Evolutionary conservation across 2,888 invertebrate species (phyloP), one percentile per base, ranked within the genome.

Genomic region (Glaucopsyche alexis): DNA sequence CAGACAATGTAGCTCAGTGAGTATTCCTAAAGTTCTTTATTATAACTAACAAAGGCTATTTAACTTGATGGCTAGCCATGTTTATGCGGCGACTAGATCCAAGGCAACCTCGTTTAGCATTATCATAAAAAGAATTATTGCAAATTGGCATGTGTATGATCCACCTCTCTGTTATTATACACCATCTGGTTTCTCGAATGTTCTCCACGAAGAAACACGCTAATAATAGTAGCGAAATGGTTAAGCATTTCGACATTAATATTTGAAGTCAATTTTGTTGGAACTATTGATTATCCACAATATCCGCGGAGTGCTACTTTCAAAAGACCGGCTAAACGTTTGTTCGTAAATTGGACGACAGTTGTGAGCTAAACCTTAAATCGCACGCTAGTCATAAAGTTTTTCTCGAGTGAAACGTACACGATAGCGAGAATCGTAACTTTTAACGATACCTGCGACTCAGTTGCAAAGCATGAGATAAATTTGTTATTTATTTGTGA

Each of bases 61-160:
- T 47, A 71, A 71, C 66, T 74, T 74, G 65, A 75, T 73, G 71
- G 64, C 67, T 38, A 66, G 50, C 55, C 65, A 65, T 72, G 47
- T 72, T 42, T 42, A 73, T 50, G 72, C 45, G 2, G 16, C 50
- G 50, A 66, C 52, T 74, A 74, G 74, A 74, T 70, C 45, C 73
- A 70, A 73, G 73, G 65, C 71, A 72, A 73, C 77, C 75, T 71
- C 75, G 55, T 73, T 76, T 75, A 76, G 75, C 75, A 75, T 77
- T 75, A 72, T 72, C 75, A 76, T 77, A 78, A 79, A 78, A 76
- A 78, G 74, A 76, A 77, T 76, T 76, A 76, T 75, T 76, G 74
- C 75, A 78, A 77, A 78, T 75, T 77, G 78, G 76, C 73, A 77
- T 78, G 76, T 78, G 76, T 76, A 74, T 72, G 74, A 75, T 75